These are phyloP conservation scores for Picus viridis DNA, from an alignment of 2,797 vertebrate species.

Conservation along the genomic window DNA sequence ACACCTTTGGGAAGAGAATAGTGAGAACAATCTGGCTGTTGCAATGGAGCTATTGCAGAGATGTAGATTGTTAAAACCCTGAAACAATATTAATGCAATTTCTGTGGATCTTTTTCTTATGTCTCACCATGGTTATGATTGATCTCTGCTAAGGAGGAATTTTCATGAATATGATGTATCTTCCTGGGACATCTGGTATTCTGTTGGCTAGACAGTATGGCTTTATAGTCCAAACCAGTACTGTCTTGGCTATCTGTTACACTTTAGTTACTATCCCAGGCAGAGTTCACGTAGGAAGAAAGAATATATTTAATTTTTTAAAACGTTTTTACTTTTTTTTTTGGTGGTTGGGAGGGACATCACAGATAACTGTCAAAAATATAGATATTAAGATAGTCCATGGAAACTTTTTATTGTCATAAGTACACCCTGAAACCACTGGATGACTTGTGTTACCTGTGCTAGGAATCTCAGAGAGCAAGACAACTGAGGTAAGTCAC, in stretches of 20 bases:
- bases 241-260: not conserved
- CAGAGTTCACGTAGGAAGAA: not conserved
- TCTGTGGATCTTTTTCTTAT: not conserved
- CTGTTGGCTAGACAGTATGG: not conserved
- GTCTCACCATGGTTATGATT: not conserved
- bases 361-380: not conserved
- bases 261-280: not conserved
- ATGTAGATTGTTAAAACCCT: not conserved
- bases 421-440: not conserved
- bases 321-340: no score
- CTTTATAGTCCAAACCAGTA: not conserved
- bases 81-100: not conserved
- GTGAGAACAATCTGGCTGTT: not conserved
- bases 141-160: not conserved
- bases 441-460: not conserved
- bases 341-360: not conserved
- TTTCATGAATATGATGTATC: not conserved
- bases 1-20: not conserved
- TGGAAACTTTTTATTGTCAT: not conserved
- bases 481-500: not conserved
- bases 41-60: not conserved
- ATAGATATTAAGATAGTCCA: not conserved
- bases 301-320: no score
- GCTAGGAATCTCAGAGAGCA: not conserved
- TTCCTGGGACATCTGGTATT: not conserved